Evolutionary conservation across 2,888 invertebrate genomes (phyloP), one percentile per base, ranked within the genome.

Genomic region (Zygothrica quintamaculata): DNA sequence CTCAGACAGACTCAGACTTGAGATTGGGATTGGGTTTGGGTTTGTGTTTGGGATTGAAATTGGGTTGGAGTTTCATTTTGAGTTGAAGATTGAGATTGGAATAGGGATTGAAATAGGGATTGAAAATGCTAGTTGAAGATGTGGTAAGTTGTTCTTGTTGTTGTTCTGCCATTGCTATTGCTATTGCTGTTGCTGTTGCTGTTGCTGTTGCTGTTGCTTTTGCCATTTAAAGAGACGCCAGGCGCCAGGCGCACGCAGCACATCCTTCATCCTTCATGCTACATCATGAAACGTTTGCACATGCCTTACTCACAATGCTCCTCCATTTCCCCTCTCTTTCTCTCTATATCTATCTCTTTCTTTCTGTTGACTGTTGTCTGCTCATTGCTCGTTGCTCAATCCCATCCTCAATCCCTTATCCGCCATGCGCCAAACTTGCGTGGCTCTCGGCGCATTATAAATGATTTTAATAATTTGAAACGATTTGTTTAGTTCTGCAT

Each of bases 401-500:
- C 16, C 9, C 1, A 25, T n/a, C 12, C 29, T 11, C n/a, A 15
- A n/a, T 25, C 43, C 26, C 31, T 44, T 22, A 22, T 22, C 18
- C 29, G 25, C 22, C 33, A 16, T 39, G 33, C 50, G 43, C 26
- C 25, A 34, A 37, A 60, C 40, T 65, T 64, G 62, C 61, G 72
- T 71, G 86, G 76, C 73, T 69, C 73, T 69, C 62, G 77, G 61
- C 81, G 81, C 77, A 80, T 84, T 84, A 84, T 84, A 84, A 84
- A 84, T 84, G 84, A 84, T 84, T 84, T 84, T 84, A 84, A 84
- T 84, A 84, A 84, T 84, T 84, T 82, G 84, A 84, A 84, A 78
- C 84, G 84, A 84, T 84, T 84, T 84, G 84, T 84, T 82, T 82
- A 84, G 84, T 84, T 84, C 82, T 82, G 85, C 82, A 84, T 84